phyloP scores from a whole-genome alignment of 2,888 invertebrate species.

The Nomada fabriciana region DNA sequence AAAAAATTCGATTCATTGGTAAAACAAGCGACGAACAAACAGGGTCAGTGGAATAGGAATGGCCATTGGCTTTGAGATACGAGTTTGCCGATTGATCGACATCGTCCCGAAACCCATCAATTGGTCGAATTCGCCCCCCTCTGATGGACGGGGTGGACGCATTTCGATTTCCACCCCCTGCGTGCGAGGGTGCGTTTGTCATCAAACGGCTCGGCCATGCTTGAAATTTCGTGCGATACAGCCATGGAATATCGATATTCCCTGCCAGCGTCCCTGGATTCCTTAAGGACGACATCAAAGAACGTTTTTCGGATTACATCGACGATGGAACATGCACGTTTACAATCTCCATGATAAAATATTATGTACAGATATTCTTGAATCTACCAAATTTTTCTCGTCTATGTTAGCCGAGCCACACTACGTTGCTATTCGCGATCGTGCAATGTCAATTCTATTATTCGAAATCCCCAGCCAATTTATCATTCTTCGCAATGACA shows the following conservation, averaged over 20 bases:
- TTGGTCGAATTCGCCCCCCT: conserved; percentile 77
- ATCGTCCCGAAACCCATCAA: conserved; percentile 71
- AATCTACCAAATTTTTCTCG: neutral
- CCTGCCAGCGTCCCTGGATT: conserved; percentile 62
- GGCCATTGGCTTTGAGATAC: conserved; percentile 62
- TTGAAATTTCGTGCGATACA: conserved; percentile 77
- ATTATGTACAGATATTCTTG: neutral
- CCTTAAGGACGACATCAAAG: conserved; percentile 73
- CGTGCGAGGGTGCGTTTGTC: conserved; percentile 75
- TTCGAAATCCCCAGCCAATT: neutral
- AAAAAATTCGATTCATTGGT: conserved; percentile 41
- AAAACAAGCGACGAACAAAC: conserved; percentile 65
- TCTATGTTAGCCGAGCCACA: neutral
- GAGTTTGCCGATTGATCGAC: conserved; percentile 78
- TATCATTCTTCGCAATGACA: neutral
- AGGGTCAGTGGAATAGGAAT: conserved; percentile 74
- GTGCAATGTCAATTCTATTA: neutral
- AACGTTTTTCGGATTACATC: conserved; percentile 57
- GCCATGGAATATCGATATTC: conserved; percentile 74
- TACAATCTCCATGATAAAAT: conserved; percentile 22
- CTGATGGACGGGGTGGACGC: conserved; percentile 67
- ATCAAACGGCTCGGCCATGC: conserved; percentile 79
- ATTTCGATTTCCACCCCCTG: conserved; percentile 73
- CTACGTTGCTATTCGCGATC: neutral
- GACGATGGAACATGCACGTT: conserved; percentile 12